Conservation (phyloP, 2,888 invertebrate genomes). For the Nasonia oneida region DNA sequence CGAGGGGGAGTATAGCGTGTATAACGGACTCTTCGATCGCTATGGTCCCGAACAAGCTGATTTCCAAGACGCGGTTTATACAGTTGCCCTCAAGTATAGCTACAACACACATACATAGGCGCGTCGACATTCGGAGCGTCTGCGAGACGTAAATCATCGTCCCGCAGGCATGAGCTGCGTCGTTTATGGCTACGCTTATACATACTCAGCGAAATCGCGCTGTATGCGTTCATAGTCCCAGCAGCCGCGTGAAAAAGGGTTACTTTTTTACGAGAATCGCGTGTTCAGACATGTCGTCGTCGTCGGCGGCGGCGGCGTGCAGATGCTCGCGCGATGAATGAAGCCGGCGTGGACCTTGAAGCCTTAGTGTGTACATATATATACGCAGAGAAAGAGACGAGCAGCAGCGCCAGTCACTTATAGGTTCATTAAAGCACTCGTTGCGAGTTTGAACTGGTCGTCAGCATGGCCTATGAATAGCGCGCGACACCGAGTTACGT, state of each 20-base stretch:
- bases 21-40: constrained; percentile 29
- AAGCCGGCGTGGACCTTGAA: constrained; percentile 29
- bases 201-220: not conserved
- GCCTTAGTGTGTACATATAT: not conserved
- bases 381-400: not conserved
- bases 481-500: constrained; percentile 34
- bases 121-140: not conserved
- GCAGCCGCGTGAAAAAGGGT: not conserved
- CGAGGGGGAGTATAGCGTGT: not conserved
- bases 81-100: not conserved
- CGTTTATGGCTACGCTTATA: not conserved
- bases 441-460: constrained; percentile 44
- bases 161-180: not conserved
- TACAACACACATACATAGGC: not conserved
- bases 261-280: not conserved
- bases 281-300: not conserved
- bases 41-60: not conserved
- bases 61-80: not conserved
- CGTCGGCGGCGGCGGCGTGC: not conserved
- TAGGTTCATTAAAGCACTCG: constrained; percentile 51
- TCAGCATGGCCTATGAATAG: constrained; percentile 51
- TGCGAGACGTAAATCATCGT: not conserved
- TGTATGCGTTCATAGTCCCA: not conserved
- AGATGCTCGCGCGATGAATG: constrained; percentile 13
- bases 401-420: constrained; percentile 31